Base-by-base conservation (phyloP, 1,140 invertebrate species). In the Scaptodrosophila lebanonensis region DNA sequence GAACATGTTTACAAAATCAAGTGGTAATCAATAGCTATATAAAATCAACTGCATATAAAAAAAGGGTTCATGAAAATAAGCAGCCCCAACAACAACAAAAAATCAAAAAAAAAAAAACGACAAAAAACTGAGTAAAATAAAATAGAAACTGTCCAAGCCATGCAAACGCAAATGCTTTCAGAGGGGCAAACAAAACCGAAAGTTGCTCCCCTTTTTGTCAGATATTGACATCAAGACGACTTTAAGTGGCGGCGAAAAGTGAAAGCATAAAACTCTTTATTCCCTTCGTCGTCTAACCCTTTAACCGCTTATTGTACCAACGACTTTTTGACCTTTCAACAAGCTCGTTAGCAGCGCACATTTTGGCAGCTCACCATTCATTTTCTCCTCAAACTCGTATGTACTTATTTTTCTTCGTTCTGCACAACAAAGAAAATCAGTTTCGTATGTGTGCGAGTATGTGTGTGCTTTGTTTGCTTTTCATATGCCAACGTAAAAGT, bases 371-470 rank as follows among this genome's bases (percentile, higher is more conserved):
- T n/a, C n/a, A n/a, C n/a, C n/a, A n/a, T n/a, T n/a, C n/a, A n/a
- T n/a, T n/a, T n/a, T n/a, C n/a, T n/a, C n/a, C n/a, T n/a, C n/a
- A n/a, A n/a, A n/a, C n/a, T n/a, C n/a, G n/a, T n/a, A n/a, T n/a
- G n/a, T n/a, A n/a, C n/a, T n/a, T 25, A 60, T 54, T 60, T 45
- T 25, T n/a, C 35, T 15, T 18, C 7, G 4, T 27, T 11, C 17
- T n/a, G 40, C 56, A 45, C 49, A 45, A 53, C 54, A 53, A 53
- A 60, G 32, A 25, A 53, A 60, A 60, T 52, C 51, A 53, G n/a
- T n/a, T n/a, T n/a, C n/a, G n/a, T n/a, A n/a, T n/a, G n/a, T n/a
- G n/a, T n/a, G n/a, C n/a, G n/a, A n/a, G n/a, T n/a, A n/a, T n/a
- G n/a, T n/a, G n/a, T n/a, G n/a, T n/a, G n/a, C n/a, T n/a, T n/a